These are phyloP conservation scores for Noturus placidus DNA, from an alignment of 2,113 vertebrate species.

Conservation along the genomic window DNA sequence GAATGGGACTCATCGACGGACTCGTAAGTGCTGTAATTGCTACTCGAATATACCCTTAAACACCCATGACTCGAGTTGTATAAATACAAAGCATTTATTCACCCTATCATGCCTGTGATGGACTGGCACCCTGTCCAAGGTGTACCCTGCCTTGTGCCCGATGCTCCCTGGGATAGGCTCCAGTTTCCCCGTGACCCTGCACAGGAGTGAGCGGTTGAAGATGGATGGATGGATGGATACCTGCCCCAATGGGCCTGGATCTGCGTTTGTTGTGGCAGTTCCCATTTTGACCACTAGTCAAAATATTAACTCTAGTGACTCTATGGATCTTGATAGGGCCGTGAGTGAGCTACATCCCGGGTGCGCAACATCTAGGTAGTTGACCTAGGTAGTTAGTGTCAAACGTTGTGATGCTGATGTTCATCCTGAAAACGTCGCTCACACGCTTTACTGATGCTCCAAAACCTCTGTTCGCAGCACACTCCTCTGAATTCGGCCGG, in stretches of 20 bases:
- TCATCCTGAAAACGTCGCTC: background rate
- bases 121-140: no score
- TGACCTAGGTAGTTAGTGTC: background rate
- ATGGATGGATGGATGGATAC: no score
- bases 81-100: background rate
- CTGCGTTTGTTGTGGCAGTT: background rate
- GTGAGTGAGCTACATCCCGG: background rate
- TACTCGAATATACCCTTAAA: background rate
- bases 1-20: slow-evolving; percentile 94
- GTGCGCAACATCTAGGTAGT: background rate
- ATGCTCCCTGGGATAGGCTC: no score
- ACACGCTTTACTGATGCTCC: background rate
- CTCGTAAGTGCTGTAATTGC: slow-evolving; percentile 78
- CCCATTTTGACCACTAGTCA: background rate
- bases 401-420: background rate
- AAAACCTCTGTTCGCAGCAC: slow-evolving; percentile 73
- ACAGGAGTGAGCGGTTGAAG: no score
- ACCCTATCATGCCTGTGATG: no score
- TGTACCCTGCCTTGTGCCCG: no score
- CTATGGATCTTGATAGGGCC: background rate
- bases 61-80: background rate
- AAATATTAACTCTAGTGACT: no score
- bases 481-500: slow-evolving; percentile 86
- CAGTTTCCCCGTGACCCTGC: no score
- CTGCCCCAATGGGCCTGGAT: background rate